Evolutionary conservation across 2,113 vertebrate species (phyloP).

Genomic region (Rhinopomastus cyanomelas): DNA sequence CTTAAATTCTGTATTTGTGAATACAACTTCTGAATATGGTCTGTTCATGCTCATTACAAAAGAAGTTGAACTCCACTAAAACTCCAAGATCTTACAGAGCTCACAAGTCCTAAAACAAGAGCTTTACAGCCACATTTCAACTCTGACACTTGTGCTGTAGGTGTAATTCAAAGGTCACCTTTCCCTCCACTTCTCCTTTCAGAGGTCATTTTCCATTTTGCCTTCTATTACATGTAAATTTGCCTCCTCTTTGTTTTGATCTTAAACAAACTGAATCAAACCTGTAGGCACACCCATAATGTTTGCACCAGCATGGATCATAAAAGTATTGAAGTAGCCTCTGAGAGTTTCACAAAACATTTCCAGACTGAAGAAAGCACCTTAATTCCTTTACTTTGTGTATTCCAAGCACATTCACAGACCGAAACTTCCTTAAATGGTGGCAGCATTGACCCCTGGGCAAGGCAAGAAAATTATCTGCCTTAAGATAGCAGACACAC

Average conservation of each 20-base stretch:
- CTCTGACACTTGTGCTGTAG: neutral
- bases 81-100: neutral
- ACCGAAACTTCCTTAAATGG: neutral
- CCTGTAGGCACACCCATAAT: neutral
- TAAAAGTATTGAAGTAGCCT: neutral
- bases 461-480: neutral
- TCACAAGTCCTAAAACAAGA: neutral
- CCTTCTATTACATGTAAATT: neutral
- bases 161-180: constrained; percentile 28
- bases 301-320: neutral
- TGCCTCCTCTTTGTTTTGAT: neutral
- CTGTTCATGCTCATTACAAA: neutral
- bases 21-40: neutral
- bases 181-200: constrained; percentile 8
- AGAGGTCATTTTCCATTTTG: neutral
- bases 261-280: neutral
- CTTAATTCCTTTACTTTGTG: neutral
- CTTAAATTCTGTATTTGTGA: neutral
- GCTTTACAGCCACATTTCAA: neutral
- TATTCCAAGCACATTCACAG: neutral
- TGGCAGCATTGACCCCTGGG: neutral
- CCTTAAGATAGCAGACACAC: neutral
- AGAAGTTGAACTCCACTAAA: neutral
- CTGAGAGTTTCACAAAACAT: neutral
- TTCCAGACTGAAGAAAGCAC: neutral